These are phyloP conservation scores for Drosophila nasuta DNA, from an alignment of 1,140 invertebrate species.

Conservation along the genomic window DNA sequence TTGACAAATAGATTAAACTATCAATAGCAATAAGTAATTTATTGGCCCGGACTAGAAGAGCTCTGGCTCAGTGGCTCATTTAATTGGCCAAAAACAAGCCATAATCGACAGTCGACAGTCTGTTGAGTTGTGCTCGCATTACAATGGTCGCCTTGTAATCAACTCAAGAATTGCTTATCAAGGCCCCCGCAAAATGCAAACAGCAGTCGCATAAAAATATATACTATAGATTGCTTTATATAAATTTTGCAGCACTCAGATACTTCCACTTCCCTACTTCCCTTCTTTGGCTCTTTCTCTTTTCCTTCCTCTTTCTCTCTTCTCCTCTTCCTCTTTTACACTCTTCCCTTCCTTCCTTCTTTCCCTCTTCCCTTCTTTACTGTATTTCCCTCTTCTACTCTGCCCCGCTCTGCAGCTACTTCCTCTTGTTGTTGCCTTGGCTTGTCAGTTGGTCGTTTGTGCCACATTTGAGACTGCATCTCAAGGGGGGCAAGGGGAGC, in stretches of 20 bases:
- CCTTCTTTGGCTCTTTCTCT: too few species aligned
- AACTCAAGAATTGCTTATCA: slow-evolving; percentile 35
- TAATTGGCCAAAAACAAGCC: slow-evolving; percentile 5
- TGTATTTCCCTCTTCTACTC: too few species aligned
- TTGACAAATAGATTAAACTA: too few species aligned
- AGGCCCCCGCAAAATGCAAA: slow-evolving; percentile 10
- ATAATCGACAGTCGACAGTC: too few species aligned
- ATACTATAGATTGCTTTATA: slow-evolving; percentile 30
- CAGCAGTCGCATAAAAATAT: slow-evolving; percentile 19
- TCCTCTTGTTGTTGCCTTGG: background rate
- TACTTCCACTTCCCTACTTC: background rate
- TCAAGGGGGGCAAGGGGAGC: too few species aligned
- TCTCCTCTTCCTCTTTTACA: too few species aligned
- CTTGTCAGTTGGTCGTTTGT: slow-evolving; percentile 31
- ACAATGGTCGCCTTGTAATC: slow-evolving; percentile 18
- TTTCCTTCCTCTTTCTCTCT: too few species aligned
- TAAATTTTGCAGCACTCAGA: slow-evolving; percentile 2
- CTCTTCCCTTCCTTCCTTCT: too few species aligned
- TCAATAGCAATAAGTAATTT: background rate
- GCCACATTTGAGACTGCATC: slow-evolving; percentile 39
- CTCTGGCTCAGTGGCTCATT: background rate
- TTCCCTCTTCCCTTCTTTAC: too few species aligned
- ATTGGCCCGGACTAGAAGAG: too few species aligned
- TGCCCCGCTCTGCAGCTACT: too few species aligned
- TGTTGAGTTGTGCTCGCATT: background rate